Base-by-base conservation (phyloP, 1,140 invertebrate species). In the Drosophila nebulosa region DNA sequence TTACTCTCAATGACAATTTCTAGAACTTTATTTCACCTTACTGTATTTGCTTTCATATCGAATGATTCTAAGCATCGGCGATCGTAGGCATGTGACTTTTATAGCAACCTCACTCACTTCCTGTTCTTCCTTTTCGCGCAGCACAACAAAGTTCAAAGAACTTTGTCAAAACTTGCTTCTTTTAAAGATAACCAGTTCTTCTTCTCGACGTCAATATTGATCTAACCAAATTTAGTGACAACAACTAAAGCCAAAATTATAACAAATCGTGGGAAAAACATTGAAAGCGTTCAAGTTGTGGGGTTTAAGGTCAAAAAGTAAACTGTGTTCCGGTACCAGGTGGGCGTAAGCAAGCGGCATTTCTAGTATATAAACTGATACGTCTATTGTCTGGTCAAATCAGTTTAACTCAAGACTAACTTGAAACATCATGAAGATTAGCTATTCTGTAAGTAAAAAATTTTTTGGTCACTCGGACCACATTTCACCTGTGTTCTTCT, bases 261-360 rank as follows among this genome's bases (percentile, higher is more conserved):
- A 74, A 65, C 57, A 64, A 65, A 78, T 66, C 74, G 79, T 88
- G 84, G 55, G 83, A 88, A 84, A 69, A 79, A 56, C 84, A 88
- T 89, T 84, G 76, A 84, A 51, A 12, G 68, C 61, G 84, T 72
- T 71, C 78, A 88, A 64, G 32, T 61, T 35, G 35, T 12, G 42
- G 64, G 59, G 84, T 89, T 88, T 75, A 88, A 88, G 84, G 85
- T 89, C 73, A 26, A 3, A 46, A 46, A 22, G 52, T 64, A n/a
- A 12, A 53, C n/a, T 30, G 24, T 71, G 69, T 85, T 85, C 81
- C 81, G 81, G 79, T 57, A 51, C 58, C 30, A 62, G 26, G 84
- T 89, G 72, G 84, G 84, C 69, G 83, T 73, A 36, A 46, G 21
- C 46, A 59, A 67, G 53, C 65, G 16, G 32, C 32, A 63, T 67